Evolutionary conservation across 2,888 invertebrate species (phyloP).

Genomic region (Syritta pipiens): DNA sequence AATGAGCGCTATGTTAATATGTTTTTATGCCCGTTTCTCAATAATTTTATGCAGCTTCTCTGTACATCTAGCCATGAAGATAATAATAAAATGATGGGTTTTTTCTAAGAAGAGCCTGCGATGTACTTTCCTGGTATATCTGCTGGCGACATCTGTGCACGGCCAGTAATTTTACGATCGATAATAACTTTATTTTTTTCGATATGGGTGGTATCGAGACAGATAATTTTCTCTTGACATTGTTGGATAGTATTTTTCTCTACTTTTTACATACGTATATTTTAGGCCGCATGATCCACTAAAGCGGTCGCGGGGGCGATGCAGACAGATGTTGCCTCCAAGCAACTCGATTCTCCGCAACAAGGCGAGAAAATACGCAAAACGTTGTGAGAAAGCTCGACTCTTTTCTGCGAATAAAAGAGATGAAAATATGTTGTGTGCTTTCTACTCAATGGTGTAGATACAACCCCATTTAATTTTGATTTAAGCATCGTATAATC

Average conservation of each 20-base stretch:
- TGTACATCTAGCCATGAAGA: conserved; percentile 43
- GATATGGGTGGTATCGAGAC: conserved; percentile 38
- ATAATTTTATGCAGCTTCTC: conserved; percentile 7
- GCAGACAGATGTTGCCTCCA: background rate
- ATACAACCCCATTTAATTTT: too few species aligned
- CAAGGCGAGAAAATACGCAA: too few species aligned
- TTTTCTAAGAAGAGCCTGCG: conserved; percentile 24
- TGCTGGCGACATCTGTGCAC: conserved; percentile 42
- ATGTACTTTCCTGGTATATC: conserved; percentile 17
- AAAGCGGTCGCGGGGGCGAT: too few species aligned
- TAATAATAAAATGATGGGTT: conserved; percentile 57
- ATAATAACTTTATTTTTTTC: conserved; percentile 37
- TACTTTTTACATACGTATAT: too few species aligned
- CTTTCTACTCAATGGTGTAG: too few species aligned
- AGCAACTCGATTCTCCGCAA: too few species aligned
- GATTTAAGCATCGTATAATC: too few species aligned
- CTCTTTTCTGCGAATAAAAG: too few species aligned
- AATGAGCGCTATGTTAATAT: conserved; percentile 33
- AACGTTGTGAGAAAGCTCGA: too few species aligned
- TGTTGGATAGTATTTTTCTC: conserved; percentile 16
- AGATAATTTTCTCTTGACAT: conserved; percentile 40
- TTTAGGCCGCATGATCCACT: too few species aligned
- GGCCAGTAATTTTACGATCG: conserved; percentile 49
- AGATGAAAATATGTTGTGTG: too few species aligned
- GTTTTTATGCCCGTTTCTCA: conserved; percentile 20